Conservation (phyloP, 2,113 vertebrate genomes). For the Caretta caretta region DNA sequence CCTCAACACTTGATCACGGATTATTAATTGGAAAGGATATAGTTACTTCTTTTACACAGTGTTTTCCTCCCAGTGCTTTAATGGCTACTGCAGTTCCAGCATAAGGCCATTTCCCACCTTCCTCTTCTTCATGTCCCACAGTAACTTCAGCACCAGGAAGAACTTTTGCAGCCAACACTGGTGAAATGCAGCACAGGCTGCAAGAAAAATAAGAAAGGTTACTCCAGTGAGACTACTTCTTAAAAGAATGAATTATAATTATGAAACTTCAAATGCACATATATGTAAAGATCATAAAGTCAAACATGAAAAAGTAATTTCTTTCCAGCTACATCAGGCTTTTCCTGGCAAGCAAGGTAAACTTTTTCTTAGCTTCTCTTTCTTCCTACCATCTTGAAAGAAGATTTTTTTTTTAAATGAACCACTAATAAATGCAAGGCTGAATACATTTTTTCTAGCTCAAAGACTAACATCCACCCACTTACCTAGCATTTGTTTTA, state of each 20-base stretch:
- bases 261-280: not conserved
- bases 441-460: not conserved
- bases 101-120: slow-evolving; percentile 89
- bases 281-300: not conserved
- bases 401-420: fast-evolving
- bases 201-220: not conserved
- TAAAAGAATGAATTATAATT: not conserved
- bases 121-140: slow-evolving; percentile 88
- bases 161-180: slow-evolving; percentile 88
- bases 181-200: slow-evolving; percentile 89
- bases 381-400: not conserved
- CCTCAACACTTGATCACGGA: not conserved
- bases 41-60: slow-evolving; percentile 85
- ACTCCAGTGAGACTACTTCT: not conserved
- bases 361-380: not conserved
- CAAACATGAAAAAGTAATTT: not conserved
- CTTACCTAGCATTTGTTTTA: not conserved
- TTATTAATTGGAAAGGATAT: slow-evolving; percentile 84
- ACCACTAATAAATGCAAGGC: not conserved
- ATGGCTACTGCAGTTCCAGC: slow-evolving; percentile 86
- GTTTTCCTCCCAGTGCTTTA: slow-evolving; percentile 86
- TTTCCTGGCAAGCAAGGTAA: not conserved
- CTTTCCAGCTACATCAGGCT: not conserved
- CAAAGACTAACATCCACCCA: not conserved
- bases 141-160: slow-evolving; percentile 87